A percentile compares a stretch with the other conserved stretches of the same genome.
These are phyloP conservation scores for Chloroclysta siterata DNA, from an alignment of 2,888 invertebrate genomes.

Conservation along the genomic window DNA sequence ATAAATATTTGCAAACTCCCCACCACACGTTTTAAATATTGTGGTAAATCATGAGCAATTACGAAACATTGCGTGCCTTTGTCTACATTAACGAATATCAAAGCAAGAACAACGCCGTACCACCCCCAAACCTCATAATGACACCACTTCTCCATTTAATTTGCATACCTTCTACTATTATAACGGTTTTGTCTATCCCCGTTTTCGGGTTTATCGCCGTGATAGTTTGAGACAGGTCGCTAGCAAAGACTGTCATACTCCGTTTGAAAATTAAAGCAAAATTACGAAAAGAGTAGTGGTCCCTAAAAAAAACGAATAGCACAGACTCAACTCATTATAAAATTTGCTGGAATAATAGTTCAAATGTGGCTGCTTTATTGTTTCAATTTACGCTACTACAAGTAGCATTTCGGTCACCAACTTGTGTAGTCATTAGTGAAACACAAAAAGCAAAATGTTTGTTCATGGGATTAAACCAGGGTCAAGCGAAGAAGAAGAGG, in stretches of 20 bases:
- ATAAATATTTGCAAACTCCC: background rate
- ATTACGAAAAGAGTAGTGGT: slow-evolving; percentile 7
- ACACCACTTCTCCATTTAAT: slow-evolving; percentile 76
- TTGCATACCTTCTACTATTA: slow-evolving; percentile 69
- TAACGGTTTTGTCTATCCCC: slow-evolving; percentile 58
- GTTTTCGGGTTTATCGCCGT: slow-evolving; percentile 54
- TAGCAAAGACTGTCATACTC: slow-evolving; percentile 43
- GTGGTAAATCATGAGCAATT: slow-evolving; percentile 37
- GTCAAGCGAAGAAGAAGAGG: slow-evolving; percentile 85
- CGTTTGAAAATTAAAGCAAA: background rate
- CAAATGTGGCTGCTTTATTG: background rate
- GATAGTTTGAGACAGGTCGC: slow-evolving; percentile 55
- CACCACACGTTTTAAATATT: slow-evolving; percentile 7
- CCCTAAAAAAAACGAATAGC: background rate
- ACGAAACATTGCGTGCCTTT: slow-evolving; percentile 63
- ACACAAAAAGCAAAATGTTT: slow-evolving; percentile 72
- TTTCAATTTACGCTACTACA: background rate
- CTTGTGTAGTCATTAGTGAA: background rate
- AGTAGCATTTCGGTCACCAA: background rate
- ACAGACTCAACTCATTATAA: slow-evolving; percentile 6
- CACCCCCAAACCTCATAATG: slow-evolving; percentile 68
- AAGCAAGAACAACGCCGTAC: slow-evolving; percentile 66
- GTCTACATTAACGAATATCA: slow-evolving; percentile 49
- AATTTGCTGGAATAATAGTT: slow-evolving; percentile 6
- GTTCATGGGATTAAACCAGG: slow-evolving; percentile 83